phyloP scores from a whole-genome alignment of 2,888 invertebrate species.

The Petrolisthes manimaculis region DNA sequence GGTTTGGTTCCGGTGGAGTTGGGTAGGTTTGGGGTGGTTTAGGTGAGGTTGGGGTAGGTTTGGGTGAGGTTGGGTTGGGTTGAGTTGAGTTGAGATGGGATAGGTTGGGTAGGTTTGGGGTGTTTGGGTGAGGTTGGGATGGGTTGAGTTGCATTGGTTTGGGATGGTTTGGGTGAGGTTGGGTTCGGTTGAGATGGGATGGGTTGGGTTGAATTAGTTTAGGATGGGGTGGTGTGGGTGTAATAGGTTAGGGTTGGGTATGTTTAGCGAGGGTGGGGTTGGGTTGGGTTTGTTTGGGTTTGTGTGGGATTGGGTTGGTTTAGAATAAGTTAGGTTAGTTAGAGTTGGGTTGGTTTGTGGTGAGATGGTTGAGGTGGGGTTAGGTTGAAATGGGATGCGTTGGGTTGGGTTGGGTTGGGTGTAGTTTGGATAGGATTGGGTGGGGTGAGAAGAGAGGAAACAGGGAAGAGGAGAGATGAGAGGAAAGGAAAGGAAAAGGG shows the following conservation, averaged over 20 bases:
- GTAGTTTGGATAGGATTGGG: not conserved
- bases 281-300: not conserved
- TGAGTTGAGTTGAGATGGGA: not conserved
- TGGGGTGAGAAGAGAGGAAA: not conserved
- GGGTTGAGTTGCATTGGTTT: not conserved
- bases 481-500: not conserved
- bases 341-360: not conserved
- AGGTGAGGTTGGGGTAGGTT: not conserved
- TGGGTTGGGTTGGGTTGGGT: not conserved
- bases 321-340: not conserved
- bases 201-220: not conserved
- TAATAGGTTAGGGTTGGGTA: not conserved
- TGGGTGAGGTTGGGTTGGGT: not conserved
- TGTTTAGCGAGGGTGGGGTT: too few relatives aligned
- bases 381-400: not conserved
- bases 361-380: not conserved
- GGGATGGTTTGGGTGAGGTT: not conserved
- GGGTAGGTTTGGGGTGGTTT: not conserved
- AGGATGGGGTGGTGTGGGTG: not conserved
- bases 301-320: not conserved
- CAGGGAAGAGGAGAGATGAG: not conserved
- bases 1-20: not conserved
- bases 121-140: not conserved
- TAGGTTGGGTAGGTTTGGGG: not conserved
- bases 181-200: not conserved